Conservation (phyloP, 2,797 vertebrate genomes). For the Falco columbarius region DNA sequence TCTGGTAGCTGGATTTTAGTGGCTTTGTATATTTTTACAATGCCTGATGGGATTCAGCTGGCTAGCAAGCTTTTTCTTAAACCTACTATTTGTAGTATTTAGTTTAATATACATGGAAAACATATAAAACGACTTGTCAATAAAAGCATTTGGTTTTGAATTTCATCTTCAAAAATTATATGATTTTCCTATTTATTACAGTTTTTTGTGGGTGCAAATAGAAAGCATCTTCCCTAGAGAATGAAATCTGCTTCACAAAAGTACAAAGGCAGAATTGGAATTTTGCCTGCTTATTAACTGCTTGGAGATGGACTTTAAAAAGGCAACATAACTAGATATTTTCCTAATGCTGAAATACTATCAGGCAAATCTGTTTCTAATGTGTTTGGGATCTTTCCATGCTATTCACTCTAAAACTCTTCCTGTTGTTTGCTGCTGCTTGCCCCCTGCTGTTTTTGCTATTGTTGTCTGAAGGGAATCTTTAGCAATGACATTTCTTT, state of each 20-base stretch:
- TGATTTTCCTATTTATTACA: neutral
- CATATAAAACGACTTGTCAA: neutral
- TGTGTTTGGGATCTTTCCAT: neutral
- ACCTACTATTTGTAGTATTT: neutral
- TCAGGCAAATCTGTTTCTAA: constrained; percentile 11
- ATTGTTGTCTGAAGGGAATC: neutral
- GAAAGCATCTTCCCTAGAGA: neutral
- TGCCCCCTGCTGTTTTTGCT: constrained; percentile 45
- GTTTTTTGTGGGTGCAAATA: neutral
- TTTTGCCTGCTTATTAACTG: neutral
- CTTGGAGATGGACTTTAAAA: neutral
- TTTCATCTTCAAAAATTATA: neutral
- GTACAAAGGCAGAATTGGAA: neutral
- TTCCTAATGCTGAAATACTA: neutral
- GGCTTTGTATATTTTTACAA: neutral
- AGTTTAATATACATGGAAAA: neutral
- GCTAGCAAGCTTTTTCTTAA: neutral
- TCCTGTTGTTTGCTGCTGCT: constrained; percentile 31
- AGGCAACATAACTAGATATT: neutral
- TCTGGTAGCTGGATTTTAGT: neutral
- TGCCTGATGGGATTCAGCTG: neutral
- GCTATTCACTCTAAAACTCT: neutral
- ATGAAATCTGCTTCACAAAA: neutral
- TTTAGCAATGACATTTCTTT: neutral
- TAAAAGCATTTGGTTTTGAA: neutral